A percentile compares a stretch with the other conserved stretches of the same genome.
Evolutionary conservation across 2,888 invertebrate species (phyloP).

Genomic region (Pomacea canaliculata): DNA sequence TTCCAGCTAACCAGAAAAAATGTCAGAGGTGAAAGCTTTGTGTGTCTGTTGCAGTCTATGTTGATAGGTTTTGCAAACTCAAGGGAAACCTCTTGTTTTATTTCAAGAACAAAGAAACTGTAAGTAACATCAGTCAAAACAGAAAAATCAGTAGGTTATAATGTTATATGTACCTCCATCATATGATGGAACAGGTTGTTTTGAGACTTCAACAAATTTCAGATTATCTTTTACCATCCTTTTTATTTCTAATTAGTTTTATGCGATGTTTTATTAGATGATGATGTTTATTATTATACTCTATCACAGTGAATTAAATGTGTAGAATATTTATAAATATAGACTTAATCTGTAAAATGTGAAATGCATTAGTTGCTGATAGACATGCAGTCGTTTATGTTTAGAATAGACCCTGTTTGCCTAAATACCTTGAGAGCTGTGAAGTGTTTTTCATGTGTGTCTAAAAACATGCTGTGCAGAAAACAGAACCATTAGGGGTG

Average conservation of each 20-base stretch:
- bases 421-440: not conserved
- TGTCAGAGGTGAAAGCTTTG: too few species aligned
- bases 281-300: too few species aligned
- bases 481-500: conserved; percentile 88
- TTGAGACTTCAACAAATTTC: not conserved
- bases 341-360: too few species aligned
- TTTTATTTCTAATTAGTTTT: too few species aligned
- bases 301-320: too few species aligned
- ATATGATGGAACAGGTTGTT: not conserved
- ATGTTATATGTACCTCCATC: not conserved
- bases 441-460: not conserved
- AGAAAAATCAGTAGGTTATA: not conserved
- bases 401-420: too few species aligned
- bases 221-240: not conserved
- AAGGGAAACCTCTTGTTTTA: conserved; percentile 94
- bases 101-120: conserved; percentile 87
- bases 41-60: conserved; percentile 75
- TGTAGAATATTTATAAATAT: too few species aligned
- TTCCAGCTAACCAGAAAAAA: too few species aligned
- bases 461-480: conserved; percentile 63
- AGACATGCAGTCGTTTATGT: too few species aligned
- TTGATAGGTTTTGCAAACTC: conserved; percentile 90
- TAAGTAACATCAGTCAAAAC: conserved; percentile 41
- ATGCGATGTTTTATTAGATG: too few species aligned
- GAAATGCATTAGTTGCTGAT: too few species aligned